These are phyloP conservation scores for Masticophis lateralis DNA, from an alignment of 2,797 vertebrate species.

Conservation along the genomic window DNA sequence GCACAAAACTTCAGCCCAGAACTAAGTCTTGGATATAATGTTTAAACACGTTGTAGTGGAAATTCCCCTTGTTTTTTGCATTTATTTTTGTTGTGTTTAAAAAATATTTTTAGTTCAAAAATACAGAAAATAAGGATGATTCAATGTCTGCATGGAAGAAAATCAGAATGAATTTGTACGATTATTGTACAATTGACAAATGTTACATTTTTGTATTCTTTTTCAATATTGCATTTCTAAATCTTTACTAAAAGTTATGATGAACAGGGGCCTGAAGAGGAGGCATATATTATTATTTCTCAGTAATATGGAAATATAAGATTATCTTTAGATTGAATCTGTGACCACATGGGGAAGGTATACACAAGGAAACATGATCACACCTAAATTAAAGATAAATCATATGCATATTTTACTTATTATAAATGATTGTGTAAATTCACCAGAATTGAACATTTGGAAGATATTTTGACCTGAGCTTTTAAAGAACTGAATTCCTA, in stretches of 20 bases:
- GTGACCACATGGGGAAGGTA: not conserved
- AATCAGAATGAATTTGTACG: not conserved
- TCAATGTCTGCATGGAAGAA: not conserved
- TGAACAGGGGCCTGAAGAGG: not conserved
- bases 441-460: not conserved
- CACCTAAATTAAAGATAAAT: not conserved
- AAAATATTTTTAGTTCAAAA: not conserved
- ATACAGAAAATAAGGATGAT: not conserved
- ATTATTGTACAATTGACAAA: not conserved
- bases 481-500: not conserved
- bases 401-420: not conserved
- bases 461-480: not conserved
- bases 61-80: not conserved
- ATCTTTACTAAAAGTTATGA: not conserved
- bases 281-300: not conserved
- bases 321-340: not conserved
- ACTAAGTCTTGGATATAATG: not conserved
- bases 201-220: not conserved
- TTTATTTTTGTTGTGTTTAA: not conserved
- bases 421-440: not conserved
- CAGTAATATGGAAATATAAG: not conserved
- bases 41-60: not conserved
- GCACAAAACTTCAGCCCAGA: not conserved
- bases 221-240: not conserved
- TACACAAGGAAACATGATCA: not conserved